phyloP scores from a whole-genome alignment of 2,113 vertebrate genomes.

The Phalacrocorax carbo region DNA sequence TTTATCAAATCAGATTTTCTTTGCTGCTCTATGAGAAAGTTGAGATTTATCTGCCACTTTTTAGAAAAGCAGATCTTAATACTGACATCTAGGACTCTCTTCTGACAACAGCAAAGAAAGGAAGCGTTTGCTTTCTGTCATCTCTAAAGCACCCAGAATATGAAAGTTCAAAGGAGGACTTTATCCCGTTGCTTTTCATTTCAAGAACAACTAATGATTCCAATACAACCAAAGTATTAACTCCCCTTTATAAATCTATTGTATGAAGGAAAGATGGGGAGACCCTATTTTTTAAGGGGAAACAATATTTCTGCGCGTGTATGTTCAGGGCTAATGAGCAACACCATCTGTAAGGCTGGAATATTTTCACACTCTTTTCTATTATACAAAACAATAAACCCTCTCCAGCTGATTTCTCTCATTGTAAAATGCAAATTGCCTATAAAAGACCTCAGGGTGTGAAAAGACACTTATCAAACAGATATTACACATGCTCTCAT shows the following conservation, averaged over 20 bases:
- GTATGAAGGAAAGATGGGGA: background rate
- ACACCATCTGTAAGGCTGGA: conserved; percentile 71
- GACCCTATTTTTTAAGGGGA: conserved; percentile 51
- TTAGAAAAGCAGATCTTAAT: conserved; percentile 9
- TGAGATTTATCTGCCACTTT: conserved; percentile 36
- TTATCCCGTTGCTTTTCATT: conserved; percentile 42
- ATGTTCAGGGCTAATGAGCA: conserved; percentile 70
- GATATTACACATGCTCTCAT: conserved; percentile 63
- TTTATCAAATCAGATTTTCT: background rate
- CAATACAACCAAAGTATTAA: conserved; percentile 55
- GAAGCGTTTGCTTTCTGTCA: conserved; percentile 3
- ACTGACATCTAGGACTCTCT: background rate
- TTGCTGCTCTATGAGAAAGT: background rate
- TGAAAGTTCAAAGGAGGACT: conserved; percentile 48
- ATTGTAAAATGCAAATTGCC: conserved; percentile 77
- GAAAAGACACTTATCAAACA: conserved; percentile 79
- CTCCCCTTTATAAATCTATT: conserved; percentile 59
- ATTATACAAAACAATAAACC: conserved; percentile 77
- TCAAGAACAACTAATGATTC: conserved; percentile 64
- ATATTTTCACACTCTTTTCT: conserved; percentile 78
- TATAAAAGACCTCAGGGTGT: conserved; percentile 75
- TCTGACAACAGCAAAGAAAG: background rate
- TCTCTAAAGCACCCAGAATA: background rate
- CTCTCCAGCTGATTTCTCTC: conserved; percentile 77
- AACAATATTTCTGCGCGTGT: conserved; percentile 59